Evolutionary conservation across 2,888 invertebrate species (phyloP).

Genomic region (Trisateles emortualis): DNA sequence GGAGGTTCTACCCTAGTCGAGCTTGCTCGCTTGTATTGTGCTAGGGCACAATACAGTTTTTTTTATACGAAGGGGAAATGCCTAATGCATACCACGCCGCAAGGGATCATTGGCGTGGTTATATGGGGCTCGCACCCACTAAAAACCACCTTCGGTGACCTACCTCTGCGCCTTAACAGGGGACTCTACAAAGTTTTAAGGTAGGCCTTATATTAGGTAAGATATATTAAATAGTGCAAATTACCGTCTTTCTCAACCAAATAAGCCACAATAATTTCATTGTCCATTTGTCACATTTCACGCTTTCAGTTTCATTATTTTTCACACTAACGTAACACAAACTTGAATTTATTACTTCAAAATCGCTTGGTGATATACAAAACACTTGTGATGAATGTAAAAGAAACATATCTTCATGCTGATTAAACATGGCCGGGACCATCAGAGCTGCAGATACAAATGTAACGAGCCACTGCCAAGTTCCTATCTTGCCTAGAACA

Average conservation of each 20-base stretch:
- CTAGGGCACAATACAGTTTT: too few species aligned
- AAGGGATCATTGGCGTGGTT: too few species aligned
- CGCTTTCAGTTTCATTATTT: conserved; percentile 56
- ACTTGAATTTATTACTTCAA: conserved; percentile 57
- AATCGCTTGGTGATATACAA: conserved; percentile 58
- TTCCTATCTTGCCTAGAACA: conserved; percentile 73
- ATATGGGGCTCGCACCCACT: too few species aligned
- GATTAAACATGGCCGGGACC: conserved; percentile 67
- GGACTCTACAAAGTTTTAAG: too few species aligned
- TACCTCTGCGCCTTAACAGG: too few species aligned
- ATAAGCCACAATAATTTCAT: conserved; percentile 70
- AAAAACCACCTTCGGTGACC: too few species aligned
- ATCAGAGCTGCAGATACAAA: conserved; percentile 62
- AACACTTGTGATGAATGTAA: conserved; percentile 57
- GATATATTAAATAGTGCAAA: conserved; percentile 18
- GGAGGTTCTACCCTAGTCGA: too few species aligned
- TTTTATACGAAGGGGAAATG: too few species aligned
- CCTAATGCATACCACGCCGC: too few species aligned
- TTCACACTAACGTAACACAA: conserved; percentile 58
- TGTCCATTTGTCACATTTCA: conserved; percentile 68
- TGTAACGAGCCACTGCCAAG: conserved; percentile 79
- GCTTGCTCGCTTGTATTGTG: too few species aligned
- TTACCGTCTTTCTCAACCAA: conserved; percentile 74
- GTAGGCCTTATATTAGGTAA: too few species aligned
- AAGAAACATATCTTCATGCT: conserved; percentile 73